A percentile compares a stretch with the other conserved stretches of the same genome.
phyloP scores from a whole-genome alignment of 2,797 vertebrate species.

The Dallia pectoralis region DNA sequence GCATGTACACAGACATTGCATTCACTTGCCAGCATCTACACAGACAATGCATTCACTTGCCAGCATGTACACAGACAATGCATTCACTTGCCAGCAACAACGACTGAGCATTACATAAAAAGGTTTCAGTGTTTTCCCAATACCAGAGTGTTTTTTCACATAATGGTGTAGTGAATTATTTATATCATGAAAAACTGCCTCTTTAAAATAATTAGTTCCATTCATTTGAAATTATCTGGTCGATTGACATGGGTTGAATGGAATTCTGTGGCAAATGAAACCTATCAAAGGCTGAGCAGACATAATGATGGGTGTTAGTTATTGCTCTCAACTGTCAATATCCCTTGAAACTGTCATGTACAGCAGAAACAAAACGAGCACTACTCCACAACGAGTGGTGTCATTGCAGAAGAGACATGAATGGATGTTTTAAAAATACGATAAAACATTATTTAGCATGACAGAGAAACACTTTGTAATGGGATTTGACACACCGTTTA shows the following conservation, averaged over 20 bases:
- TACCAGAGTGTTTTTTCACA: too few species aligned
- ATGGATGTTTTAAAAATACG: neutral
- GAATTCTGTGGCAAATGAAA: neutral
- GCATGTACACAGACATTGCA: too few species aligned
- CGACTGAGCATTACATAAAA: too few species aligned
- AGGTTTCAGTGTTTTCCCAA: too few species aligned
- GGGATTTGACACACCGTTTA: neutral
- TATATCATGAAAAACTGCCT: too few species aligned
- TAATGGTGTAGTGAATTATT: too few species aligned
- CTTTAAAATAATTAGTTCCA: neutral
- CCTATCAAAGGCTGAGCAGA: constrained; percentile 29
- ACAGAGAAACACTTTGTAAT: neutral
- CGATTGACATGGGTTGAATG: neutral
- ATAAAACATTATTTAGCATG: neutral
- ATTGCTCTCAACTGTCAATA: constrained; percentile 38
- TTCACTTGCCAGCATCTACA: too few species aligned
- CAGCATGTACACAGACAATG: too few species aligned
- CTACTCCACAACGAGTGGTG: neutral
- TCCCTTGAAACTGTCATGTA: constrained; percentile 28
- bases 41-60: too few species aligned
- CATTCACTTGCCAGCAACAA: too few species aligned
- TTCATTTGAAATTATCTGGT: neutral
- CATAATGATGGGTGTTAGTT: constrained; percentile 26
- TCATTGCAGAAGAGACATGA: neutral
- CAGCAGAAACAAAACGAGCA: neutral